Conservation (phyloP, 2,797 vertebrate species). For the Luscinia megarhynchos region DNA sequence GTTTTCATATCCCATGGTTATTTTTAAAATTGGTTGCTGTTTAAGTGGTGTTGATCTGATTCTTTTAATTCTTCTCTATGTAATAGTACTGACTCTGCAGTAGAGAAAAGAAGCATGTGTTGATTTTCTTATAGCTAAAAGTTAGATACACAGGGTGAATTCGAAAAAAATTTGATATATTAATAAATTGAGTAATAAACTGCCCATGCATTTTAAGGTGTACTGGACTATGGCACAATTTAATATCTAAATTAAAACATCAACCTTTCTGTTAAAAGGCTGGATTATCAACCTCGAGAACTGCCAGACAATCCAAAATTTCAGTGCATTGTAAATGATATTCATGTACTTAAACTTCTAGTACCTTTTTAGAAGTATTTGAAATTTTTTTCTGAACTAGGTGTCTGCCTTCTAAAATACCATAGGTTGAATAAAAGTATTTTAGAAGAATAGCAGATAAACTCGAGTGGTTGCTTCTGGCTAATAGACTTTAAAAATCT, state of each 20-base stretch:
- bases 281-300: neutral
- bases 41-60: neutral
- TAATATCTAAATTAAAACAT: neutral
- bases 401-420: neutral
- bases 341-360: neutral
- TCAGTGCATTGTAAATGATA: neutral
- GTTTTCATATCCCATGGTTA: neutral
- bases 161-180: neutral
- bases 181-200: neutral
- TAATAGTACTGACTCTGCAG: neutral
- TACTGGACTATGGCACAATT: neutral
- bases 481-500: neutral
- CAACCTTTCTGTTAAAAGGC: neutral
- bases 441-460: neutral
- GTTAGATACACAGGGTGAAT: neutral
- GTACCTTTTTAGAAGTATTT: neutral
- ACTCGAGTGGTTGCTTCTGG: neutral
- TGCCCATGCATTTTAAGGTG: neutral
- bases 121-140: neutral
- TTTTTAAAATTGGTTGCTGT: neutral
- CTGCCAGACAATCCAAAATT: neutral
- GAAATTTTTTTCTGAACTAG: neutral
- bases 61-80: neutral
- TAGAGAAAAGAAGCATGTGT: neutral
- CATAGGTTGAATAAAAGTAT: neutral